These are phyloP conservation scores for Halocynthia aurantium DNA, from an alignment of 23 tunicate genomes.

Conservation along the genomic window DNA sequence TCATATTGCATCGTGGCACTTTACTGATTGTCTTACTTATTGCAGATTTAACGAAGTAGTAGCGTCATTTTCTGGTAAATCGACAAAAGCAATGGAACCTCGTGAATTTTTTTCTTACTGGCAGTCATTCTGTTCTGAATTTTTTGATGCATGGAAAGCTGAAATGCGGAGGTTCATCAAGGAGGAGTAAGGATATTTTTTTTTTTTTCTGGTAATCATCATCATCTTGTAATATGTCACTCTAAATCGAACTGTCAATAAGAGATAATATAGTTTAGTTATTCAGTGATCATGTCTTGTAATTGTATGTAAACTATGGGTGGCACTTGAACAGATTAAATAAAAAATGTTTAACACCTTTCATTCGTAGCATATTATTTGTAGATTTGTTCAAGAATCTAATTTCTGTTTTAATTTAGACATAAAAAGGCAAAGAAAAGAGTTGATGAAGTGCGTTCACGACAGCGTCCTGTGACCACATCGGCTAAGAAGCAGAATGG, in stretches of 20 bases:
- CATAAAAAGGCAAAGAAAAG: constrained; percentile 4
- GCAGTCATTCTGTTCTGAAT: constrained; percentile 30
- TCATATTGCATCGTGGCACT: not conserved
- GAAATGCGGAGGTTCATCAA: constrained; percentile 15
- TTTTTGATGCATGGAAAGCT: constrained; percentile 22
- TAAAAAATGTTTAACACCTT: too few species aligned
- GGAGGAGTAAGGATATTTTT: constrained; percentile 22
- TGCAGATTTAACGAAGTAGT: constrained; percentile 14
- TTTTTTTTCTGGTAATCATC: not conserved
- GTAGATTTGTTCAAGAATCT: not conserved
- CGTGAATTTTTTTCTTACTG: constrained; percentile 38
- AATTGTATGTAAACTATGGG: not conserved
- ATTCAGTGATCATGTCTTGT: not conserved
- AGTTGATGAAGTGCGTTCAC: constrained; percentile 2
- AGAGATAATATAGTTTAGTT: too few species aligned
- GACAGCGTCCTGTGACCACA: not conserved
- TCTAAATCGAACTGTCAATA: not conserved
- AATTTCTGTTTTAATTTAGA: not conserved
- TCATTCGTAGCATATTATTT: too few species aligned
- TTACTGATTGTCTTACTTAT: not conserved
- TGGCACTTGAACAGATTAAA: too few species aligned
- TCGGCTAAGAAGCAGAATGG: too few species aligned
- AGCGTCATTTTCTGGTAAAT: constrained; percentile 1
- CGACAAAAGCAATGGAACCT: constrained; percentile 19
- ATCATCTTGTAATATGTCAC: not conserved